Percentiles rank a stretch among this genome's conserved stretches.
phyloP scores from a whole-genome alignment of 2,888 invertebrate species.

The Drosophila anceps region DNA sequence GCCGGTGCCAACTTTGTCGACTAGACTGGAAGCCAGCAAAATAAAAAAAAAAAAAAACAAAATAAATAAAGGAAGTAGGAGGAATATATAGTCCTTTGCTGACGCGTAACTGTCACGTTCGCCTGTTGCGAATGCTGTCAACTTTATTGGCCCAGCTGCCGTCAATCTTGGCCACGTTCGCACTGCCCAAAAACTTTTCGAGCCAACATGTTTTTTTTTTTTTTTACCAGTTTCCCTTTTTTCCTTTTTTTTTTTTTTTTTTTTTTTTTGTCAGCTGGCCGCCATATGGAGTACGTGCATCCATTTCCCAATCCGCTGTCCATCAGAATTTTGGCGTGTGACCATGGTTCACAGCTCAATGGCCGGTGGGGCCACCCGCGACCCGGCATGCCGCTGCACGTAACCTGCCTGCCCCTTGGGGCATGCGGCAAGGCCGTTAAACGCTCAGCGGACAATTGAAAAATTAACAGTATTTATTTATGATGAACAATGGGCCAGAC shows the following conservation, averaged over 20 bases:
- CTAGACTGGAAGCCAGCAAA: constrained; percentile 33
- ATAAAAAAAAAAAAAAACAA: not conserved
- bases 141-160: constrained; percentile 68
- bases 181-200: constrained; percentile 54
- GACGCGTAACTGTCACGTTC: constrained; percentile 72
- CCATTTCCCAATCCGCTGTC: constrained; percentile 55
- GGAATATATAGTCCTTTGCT: constrained; percentile 29
- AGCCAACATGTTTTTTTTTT: constrained; percentile 49
- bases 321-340: constrained; percentile 48
- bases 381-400: constrained; percentile 10
- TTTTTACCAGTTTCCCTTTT: not conserved
- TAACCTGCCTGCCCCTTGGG: constrained; percentile 5
- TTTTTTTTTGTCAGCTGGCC: constrained; percentile 15
- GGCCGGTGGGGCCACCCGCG: not conserved
- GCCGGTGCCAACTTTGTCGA: constrained; percentile 70
- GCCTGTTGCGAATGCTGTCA: constrained; percentile 63
- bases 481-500: constrained; percentile 61
- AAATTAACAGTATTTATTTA: constrained; percentile 81
- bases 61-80: not conserved
- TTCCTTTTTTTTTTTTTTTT: not conserved
- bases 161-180: constrained; percentile 61
- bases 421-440: constrained; percentile 59
- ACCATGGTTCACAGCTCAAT: constrained; percentile 39
- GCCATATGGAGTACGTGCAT: constrained; percentile 54
- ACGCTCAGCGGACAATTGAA: constrained; percentile 70